Base-by-base conservation (phyloP, 2,113 vertebrate species). In the Pagrus major region DNA sequence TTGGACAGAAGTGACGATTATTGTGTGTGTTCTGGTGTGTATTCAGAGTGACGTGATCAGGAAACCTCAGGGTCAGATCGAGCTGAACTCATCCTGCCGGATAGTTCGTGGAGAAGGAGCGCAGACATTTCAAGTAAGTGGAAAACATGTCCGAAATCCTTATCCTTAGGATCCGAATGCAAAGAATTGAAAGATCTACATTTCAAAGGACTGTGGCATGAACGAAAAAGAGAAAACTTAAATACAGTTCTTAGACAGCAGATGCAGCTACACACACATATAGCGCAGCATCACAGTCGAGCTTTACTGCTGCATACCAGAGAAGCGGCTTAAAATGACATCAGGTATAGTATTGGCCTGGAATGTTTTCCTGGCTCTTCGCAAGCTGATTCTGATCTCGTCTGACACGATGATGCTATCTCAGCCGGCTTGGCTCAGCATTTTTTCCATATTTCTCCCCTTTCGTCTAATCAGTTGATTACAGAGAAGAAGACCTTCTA, bases 401-500 rank as follows among this genome's bases (percentile, higher is more conserved):
- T 69, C 75, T 66, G 73, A 83, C 76, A 49, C 2, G 21, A 66
- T 33, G 69, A 81, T 74, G 41, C 59, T 76, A 73, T 87, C 86
- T 90, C 80, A 4, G 27, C 25, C 27, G 1, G 47, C 67, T 35
- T 35, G 41, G 47, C 68, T 89, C 29, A 65, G 55, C 67, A 58
- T 80, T 54, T 87, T 71, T 61, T 52, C 41, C 79, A 68, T 71
- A 42, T 54, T 77, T 77, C 56, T 65, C 20, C 21, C 61, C 21
- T 41, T 64, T 84, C 1, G 20, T 75, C 47, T 58, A 4, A 80
- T 79, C 88, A 97, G 97, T 88, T 97, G 68, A 87, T 96, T 46
- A 96, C 97, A 49, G 96, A 97, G 92, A 97, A 96, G 89, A 96
- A 96, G 94, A 97, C 94, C 0, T 96, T 96, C 86, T 97, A 94